phyloP scores from a whole-genome alignment of 2,888 invertebrate genomes.

The Melipona bicolor region DNA sequence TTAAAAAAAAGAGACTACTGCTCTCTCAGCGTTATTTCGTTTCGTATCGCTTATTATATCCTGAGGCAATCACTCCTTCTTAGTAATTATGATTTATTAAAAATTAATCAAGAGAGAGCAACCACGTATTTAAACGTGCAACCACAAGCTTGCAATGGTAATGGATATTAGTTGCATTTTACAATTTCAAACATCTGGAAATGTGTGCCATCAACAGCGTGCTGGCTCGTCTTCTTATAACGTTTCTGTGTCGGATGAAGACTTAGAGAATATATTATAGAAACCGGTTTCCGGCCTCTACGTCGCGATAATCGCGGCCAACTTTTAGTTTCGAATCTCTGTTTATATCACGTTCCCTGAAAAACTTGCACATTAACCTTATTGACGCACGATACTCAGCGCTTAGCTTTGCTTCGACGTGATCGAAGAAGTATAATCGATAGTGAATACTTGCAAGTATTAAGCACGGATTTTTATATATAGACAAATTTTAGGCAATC shows the following conservation, averaged over 20 bases:
- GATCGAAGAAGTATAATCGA: no score
- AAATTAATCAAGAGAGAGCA: neutral
- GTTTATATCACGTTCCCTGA: neutral
- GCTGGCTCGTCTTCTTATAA: neutral
- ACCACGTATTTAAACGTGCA: neutral
- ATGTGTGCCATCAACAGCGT: constrained; percentile 2
- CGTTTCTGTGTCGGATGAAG: constrained; percentile 8
- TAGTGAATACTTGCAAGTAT: neutral
- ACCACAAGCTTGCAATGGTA: neutral
- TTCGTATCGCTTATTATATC: neutral
- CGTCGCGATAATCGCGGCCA: no score
- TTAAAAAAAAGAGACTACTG: no score
- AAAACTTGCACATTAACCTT: neutral
- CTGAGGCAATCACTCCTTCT: neutral
- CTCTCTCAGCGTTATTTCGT: neutral
- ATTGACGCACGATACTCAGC: neutral
- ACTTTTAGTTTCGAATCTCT: neutral
- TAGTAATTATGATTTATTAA: neutral
- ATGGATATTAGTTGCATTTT: neutral
- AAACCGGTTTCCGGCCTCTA: constrained; percentile 9
- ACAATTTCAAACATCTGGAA: neutral
- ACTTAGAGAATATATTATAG: neutral
- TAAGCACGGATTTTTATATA: neutral
- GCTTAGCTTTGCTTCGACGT: neutral
- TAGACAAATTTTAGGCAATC: neutral